Conservation (phyloP, 1,140 invertebrate genomes). For the Microplitis demolitor region DNA sequence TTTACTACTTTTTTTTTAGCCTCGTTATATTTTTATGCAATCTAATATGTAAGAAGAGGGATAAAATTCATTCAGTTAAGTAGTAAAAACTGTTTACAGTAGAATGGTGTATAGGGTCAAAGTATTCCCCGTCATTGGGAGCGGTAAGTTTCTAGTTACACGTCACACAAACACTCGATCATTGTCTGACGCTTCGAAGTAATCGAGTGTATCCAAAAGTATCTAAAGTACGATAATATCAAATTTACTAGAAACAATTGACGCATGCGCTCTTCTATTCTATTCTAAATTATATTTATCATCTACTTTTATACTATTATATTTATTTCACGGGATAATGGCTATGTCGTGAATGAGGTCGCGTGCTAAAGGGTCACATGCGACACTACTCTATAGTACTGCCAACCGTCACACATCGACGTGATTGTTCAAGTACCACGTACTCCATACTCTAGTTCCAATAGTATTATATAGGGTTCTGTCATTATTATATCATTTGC, state of each 20-base stretch:
- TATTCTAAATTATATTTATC: too few relatives aligned
- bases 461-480: too few relatives aligned
- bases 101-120: neutral
- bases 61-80: conserved; percentile 29
- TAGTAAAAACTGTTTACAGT: conserved; percentile 22
- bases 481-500: neutral
- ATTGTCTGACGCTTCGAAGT: conserved; percentile 13
- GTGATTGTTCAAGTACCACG: conserved; percentile 6
- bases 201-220: conserved; percentile 22
- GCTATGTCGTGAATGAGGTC: conserved; percentile 11
- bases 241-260: conserved; percentile 6
- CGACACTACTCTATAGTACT: neutral
- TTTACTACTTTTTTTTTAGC: neutral
- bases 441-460: neutral
- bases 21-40: neutral
- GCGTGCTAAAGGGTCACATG: conserved; percentile 28
- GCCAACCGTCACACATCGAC: conserved; percentile 16
- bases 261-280: neutral
- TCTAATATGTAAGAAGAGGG: neutral
- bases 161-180: conserved; percentile 25
- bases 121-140: conserved; percentile 5
- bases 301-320: neutral
- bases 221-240: conserved; percentile 9
- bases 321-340: conserved; percentile 1
- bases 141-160: conserved; percentile 27